Conservation (phyloP, 1,140 invertebrate genomes). For the Drosophila arizonae region DNA sequence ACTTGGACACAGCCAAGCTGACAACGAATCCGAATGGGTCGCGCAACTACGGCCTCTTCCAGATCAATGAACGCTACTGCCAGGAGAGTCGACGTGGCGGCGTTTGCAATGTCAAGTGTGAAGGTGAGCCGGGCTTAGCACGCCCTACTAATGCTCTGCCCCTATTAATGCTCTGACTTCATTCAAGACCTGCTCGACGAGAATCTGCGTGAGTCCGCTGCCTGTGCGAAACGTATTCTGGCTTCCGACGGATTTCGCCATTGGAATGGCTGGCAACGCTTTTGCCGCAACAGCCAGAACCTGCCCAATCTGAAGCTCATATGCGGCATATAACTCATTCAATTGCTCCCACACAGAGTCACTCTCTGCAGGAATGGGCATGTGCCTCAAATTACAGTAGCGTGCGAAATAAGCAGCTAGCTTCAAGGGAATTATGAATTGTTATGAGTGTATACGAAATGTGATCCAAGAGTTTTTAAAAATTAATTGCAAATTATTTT, state of each 20-base stretch:
- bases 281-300: constrained; percentile 86
- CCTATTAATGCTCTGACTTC: neutral
- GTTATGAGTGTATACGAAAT: no score
- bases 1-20: constrained; percentile 85
- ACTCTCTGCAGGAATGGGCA: neutral
- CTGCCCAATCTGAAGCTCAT: constrained; percentile 83
- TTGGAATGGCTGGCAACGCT: constrained; percentile 87
- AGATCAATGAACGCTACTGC: constrained; percentile 78
- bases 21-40: constrained; percentile 86
- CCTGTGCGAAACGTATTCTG: constrained; percentile 87
- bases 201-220: constrained; percentile 87
- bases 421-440: neutral
- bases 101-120: constrained; percentile 68
- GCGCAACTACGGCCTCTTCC: constrained; percentile 88
- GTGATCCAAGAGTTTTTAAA: no score
- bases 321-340: constrained; percentile 49
- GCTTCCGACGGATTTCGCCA: constrained; percentile 86
- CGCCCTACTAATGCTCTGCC: no score
- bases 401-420: neutral
- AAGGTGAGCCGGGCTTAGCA: constrained; percentile 41
- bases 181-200: constrained; percentile 85
- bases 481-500: no score
- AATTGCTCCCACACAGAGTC: neutral
- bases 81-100: constrained; percentile 53
- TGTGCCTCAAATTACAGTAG: neutral